Evolutionary conservation across 2,113 vertebrate genomes (phyloP).

Genomic region (Thamnaconus septentrionalis): DNA sequence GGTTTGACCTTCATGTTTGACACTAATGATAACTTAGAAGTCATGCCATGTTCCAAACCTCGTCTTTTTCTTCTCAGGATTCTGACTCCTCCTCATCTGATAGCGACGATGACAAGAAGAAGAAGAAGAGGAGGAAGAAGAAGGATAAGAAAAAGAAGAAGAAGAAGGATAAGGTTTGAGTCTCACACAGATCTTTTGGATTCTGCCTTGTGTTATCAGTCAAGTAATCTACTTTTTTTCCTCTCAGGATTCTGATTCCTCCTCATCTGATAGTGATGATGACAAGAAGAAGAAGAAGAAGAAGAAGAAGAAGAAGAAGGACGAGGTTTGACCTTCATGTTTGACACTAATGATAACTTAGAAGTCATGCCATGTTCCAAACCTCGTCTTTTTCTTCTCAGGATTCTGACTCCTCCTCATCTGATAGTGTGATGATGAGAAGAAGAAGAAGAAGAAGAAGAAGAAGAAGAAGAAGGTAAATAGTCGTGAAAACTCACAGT

Average conservation of each 20-base stretch:
- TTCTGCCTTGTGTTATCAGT: background rate
- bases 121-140: conserved; percentile 53
- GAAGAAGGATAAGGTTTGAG: conserved; percentile 15
- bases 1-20: too few relatives aligned
- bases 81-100: conserved; percentile 33
- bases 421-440: conserved; percentile 39
- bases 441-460: conserved; percentile 22
- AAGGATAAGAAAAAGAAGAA: conserved; percentile 52
- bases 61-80: conserved; percentile 12
- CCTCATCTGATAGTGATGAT: background rate
- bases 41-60: too few relatives aligned
- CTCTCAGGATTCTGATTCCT: background rate
- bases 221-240: background rate
- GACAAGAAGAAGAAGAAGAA: too few relatives aligned
- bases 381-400: background rate
- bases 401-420: conserved; percentile 33
- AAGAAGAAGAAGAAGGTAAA: background rate
- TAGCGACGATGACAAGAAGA: conserved; percentile 41
- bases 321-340: too few relatives aligned
- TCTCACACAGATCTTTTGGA: conserved; percentile 15
- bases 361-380: too few relatives aligned
- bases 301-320: too few relatives aligned
- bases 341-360: too few relatives aligned
- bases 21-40: too few relatives aligned
- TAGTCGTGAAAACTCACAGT: background rate